Conservation (phyloP, 1,140 invertebrate species). For the Brachionus angularis region DNA sequence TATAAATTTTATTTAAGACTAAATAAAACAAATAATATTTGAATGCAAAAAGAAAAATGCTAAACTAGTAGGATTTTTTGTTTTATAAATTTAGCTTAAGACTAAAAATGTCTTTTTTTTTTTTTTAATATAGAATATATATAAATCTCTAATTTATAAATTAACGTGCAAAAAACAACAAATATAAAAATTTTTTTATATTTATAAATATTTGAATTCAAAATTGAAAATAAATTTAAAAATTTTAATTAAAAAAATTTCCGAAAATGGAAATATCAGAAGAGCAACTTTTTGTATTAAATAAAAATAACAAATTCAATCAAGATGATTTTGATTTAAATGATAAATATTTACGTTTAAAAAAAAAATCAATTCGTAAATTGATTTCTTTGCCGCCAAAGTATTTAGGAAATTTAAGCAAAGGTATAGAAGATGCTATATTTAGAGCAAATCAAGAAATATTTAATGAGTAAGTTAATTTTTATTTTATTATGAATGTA, state of each 20-base stretch:
- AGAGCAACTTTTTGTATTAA: no score
- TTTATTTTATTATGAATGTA: not conserved
- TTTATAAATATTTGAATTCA: no score
- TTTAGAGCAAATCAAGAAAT: slow-evolving; percentile 34
- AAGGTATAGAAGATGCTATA: slow-evolving; percentile 37
- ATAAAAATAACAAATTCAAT: slow-evolving; percentile 10
- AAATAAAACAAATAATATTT: not conserved
- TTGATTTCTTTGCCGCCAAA: slow-evolving; percentile 27
- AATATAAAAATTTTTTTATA: no score
- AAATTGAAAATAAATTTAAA: no score
- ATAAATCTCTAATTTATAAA: not conserved
- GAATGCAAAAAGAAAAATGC: not conserved
- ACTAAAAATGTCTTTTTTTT: no score
- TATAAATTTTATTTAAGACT: not conserved
- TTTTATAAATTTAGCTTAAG: no score
- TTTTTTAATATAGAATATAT: not conserved
- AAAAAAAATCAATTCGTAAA: slow-evolving; percentile 38
- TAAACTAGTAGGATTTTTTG: no score
- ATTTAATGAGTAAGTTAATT: slow-evolving; percentile 32
- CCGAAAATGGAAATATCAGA: no score
- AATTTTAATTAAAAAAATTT: no score
- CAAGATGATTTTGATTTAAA: not conserved
- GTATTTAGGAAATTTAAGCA: slow-evolving; percentile 21
- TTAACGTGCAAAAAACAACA: not conserved
- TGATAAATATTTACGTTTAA: slow-evolving; percentile 23